Evolutionary conservation across 2,888 invertebrate species (phyloP).

Genomic region (Acanthococcus lagerstroemiae): DNA sequence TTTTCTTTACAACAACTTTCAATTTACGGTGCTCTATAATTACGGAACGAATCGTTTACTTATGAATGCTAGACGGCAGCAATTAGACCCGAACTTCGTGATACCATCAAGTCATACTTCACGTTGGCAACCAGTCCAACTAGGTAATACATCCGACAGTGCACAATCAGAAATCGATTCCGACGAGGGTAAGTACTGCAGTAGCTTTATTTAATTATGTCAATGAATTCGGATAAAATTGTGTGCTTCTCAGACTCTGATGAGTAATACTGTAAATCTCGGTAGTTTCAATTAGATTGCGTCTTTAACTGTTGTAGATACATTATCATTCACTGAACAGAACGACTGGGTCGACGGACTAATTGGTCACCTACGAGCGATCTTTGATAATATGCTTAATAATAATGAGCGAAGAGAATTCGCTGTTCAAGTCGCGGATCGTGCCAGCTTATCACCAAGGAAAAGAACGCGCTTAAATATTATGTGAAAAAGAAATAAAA

Average conservation of each 20-base stretch:
- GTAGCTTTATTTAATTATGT: too few species aligned
- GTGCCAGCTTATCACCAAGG: not conserved
- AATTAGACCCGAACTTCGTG: not conserved
- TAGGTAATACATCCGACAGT: not conserved
- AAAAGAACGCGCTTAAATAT: not conserved
- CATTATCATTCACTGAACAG: not conserved
- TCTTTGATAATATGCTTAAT: not conserved
- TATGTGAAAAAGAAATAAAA: not conserved
- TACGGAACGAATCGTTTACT: too few species aligned
- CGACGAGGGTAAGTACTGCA: too few species aligned
- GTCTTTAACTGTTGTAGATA: too few species aligned
- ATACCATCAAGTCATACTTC: not conserved
- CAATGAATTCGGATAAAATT: too few species aligned
- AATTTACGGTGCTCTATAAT: too few species aligned
- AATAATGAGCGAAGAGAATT: not conserved
- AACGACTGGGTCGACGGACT: not conserved
- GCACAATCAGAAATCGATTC: not conserved
- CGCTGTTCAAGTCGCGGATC: not conserved
- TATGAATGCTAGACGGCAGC: not conserved
- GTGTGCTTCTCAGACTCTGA: too few species aligned
- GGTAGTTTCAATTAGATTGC: too few species aligned
- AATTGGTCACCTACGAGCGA: not conserved
- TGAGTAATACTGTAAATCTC: too few species aligned
- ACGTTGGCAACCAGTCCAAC: not conserved
- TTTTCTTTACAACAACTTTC: too few species aligned